Base-by-base conservation (phyloP, 1,140 invertebrate species). In the fruit fly (Drosophila melanogaster) region DNA sequence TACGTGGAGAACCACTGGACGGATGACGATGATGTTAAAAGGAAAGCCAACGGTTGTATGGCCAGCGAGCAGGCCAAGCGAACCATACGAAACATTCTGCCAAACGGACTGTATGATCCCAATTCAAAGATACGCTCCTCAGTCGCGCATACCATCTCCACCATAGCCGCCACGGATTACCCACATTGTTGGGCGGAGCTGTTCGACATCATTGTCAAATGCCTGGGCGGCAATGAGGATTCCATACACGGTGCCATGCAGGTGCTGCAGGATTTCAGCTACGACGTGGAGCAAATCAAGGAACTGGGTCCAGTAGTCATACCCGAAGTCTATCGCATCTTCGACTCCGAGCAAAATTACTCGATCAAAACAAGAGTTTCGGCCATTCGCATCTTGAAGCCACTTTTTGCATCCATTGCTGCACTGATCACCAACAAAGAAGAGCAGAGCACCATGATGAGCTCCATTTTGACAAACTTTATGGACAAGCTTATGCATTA, bases 81-180 rank as follows among this genome's bases (percentile, higher is more conserved):
- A 41, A 94, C 92, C 53, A 96, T 96, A 15, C 94, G 95, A 73
- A 93, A 94, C 69, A 93, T 96, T 65, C 90, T 96, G 30, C 95
- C 95, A 0, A 91, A 94, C 58, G 96, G 95, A 3, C 91, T 96
- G 6, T 93, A 94, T 64, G 96, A 96, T 90, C 93, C 95, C 1
- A 95, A 96, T 49, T 96, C 95, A 73, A 96, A 96, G 92, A 94
- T 95, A 37, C 91, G 95, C 22, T 94, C 94, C 24, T 95, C 95
- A 35, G 94, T 96, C 12, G 96, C 96, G 0, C 95, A 96, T 92
- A 95, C 95, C 3, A 95, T 97, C 56, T 95, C 96, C 3, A 94
- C 94, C 5, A 96, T 97, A 69, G 96, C 96, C 0, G 94, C 95
- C 69, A 96, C 95, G 93, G 96, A 97, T 92, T 97, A 96, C 95